phyloP scores from a whole-genome alignment of 2,797 vertebrate species.

The Leptoclinus maculatus region DNA sequence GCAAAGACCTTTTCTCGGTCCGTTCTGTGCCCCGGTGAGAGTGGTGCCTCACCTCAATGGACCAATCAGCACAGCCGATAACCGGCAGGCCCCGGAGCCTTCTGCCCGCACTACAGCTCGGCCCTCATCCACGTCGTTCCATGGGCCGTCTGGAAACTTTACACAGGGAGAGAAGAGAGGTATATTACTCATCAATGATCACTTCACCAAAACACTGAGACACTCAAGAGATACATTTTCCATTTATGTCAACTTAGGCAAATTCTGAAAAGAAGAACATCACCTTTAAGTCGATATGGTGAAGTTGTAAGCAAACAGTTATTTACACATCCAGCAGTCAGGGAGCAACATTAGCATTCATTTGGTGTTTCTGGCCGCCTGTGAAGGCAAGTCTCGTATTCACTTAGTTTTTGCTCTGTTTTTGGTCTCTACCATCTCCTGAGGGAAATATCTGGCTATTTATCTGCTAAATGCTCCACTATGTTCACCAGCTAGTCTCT shows the following conservation, averaged over 20 bases:
- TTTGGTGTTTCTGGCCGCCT: neutral
- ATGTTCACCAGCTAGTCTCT: conserved; percentile 1
- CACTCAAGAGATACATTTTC: neutral
- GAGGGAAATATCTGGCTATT: neutral
- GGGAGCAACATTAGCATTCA: neutral
- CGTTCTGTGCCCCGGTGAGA: conserved; percentile 74
- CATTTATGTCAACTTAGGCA: neutral
- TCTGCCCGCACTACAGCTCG: conserved; percentile 78
- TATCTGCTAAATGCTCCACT: neutral
- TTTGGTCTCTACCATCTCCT: conserved; percentile 7
- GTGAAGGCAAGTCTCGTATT: neutral
- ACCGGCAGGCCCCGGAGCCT: conserved; percentile 82
- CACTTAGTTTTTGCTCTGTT: neutral
- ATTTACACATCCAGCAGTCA: conserved; percentile 2
- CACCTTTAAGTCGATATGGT: neutral
- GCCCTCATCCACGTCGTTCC: conserved; percentile 82
- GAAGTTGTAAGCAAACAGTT: neutral
- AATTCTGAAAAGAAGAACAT: neutral
- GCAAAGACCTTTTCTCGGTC: conserved; percentile 62
- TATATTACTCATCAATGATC: conserved; percentile 38
- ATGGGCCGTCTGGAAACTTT: conserved; percentile 79
- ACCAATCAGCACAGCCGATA: conserved; percentile 70
- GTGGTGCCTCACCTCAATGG: conserved; percentile 69
- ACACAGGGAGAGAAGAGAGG: conserved; percentile 72
- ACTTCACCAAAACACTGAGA: conserved; percentile 7